Base-by-base conservation (phyloP, 92 coral and sea anemone species). In the Phenganax stokvisi region DNA sequence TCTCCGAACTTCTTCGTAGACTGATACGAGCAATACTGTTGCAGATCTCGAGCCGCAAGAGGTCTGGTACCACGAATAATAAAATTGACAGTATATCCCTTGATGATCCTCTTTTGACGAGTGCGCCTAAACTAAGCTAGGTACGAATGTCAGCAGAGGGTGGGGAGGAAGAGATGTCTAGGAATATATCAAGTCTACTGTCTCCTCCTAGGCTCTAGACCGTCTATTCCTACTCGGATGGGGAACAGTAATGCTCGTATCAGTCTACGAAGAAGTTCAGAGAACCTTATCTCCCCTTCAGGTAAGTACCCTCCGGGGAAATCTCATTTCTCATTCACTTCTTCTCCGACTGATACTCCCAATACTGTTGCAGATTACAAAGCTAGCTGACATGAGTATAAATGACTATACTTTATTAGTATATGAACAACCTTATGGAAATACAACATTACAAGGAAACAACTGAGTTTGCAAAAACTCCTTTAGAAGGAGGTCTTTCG, bases 281-380 rank as follows among this genome's bases (percentile, higher is more conserved):
- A 76, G 80, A 76, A 76, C 80, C 30, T 6, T 54, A 25, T 52
- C 61, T 76, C 81, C 71, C 81, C 71, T 29, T 77, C 71, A 77
- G 81, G 81, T 77, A 51, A 58, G 71, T 17, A 72, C 69, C 80
- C 67, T 76, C 69, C 80, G 15, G 68, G 80, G 80, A 57, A 76
- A 76, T 56, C 12, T 20, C 31, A 59, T 77, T 77, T 77, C 71
- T 77, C 56, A 67, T 76, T 76, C 81, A 15, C 52, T 15, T 64
- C 77, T 72, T 72, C 81, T 77, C 71, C 81, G 71, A 77, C 53
- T 77, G 81, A 77, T 77, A 30, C 47, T 77, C 81, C n/a, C 81
- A 77, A 77, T 77, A 75, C 60, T 6, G 69, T 62, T 62, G 69
- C 69, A 62, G 69, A 62, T n/a, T 62, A 9, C 10, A 62, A 62